Base-by-base conservation (phyloP, 2,113 vertebrate genomes). In the Bostrychus sinensis region DNA sequence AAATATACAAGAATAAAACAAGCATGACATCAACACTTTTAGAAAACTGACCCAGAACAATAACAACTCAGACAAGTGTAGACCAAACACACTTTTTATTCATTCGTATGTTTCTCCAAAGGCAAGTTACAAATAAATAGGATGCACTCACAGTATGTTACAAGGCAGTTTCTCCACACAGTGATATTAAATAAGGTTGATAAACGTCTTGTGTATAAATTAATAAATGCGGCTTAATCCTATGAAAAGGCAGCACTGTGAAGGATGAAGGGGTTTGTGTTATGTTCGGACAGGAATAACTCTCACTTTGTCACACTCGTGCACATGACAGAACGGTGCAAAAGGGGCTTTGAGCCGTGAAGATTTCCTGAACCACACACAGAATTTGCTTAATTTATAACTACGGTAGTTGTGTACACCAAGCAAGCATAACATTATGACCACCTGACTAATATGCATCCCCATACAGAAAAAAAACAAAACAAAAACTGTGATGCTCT, bases 91-190 rank as follows among this genome's bases (percentile, higher is more conserved):
- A 70, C 62, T 66, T 32, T 82, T 88, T 89, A 77, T 82, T 88
- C 22, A 76, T 61, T 67, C 30, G 12, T 90, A 84, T 32, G 46
- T 19, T 61, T 70, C 28, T 72, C 85, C 28, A 76, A 92, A 88
- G 78, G 72, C 77, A 90, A 90, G 76, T 91, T 92, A 91, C 89
- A 93, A 92, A 94, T 90, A 93, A 94, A 93, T 90, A 93, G 59
- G 79, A 88, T 70, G 90, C 71, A 84, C 53, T 70, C 23, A 50
- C 46, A 28, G 43, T 81, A 70, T 76, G 84, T 89, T 81, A 78
- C 63, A 90, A 78, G 82, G 56, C 56, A 48, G 56, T 66, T 48
- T 73, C 54, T 86, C 65, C 38, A 55, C 30, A 43, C 58, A 72
- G 25, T 62, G 42, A 26, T 54, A 45, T 86, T 87, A 88, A 91